Evolutionary conservation across 2,797 vertebrate species (phyloP).

Genomic region (Discoglossus pictus): DNA sequence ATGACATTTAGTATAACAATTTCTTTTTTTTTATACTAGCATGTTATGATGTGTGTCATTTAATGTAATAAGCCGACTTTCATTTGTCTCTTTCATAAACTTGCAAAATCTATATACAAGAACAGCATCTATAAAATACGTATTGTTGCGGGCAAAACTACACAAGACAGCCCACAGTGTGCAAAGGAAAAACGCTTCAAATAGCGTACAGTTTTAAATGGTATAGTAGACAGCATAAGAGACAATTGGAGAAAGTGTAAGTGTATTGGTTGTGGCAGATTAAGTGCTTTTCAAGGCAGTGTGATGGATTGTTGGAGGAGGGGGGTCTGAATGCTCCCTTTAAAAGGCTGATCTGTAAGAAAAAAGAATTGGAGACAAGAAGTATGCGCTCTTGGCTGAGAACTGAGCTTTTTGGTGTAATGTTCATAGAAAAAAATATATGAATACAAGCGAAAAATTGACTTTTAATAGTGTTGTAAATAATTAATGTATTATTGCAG

Average conservation of each 20-base stretch:
- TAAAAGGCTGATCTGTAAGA: background rate
- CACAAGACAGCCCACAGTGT: too few relatives aligned
- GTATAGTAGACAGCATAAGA: background rate
- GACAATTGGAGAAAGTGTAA: conserved; percentile 1
- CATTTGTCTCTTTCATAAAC: too few relatives aligned
- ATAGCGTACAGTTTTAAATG: background rate
- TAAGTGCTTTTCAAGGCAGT: conserved; percentile 1
- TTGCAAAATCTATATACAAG: too few relatives aligned
- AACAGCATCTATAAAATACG: too few relatives aligned
- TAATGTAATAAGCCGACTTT: conserved; percentile 32
- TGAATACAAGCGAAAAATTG: too few relatives aligned
- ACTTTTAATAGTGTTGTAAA: too few relatives aligned
- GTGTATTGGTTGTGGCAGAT: conserved; percentile 4
- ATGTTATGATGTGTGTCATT: conserved; percentile 10
- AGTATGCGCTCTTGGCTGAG: background rate
- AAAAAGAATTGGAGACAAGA: background rate
- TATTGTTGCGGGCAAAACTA: too few relatives aligned
- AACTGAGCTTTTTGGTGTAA: background rate
- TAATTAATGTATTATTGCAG: too few relatives aligned
- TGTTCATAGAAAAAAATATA: too few relatives aligned
- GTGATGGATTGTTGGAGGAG: background rate
- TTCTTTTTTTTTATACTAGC: conserved; percentile 25
- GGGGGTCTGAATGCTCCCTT: background rate
- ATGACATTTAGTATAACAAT: too few relatives aligned
- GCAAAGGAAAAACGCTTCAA: too few relatives aligned